These are phyloP conservation scores for Tarsius wallacei DNA, from an alignment of 2,797 vertebrate species.

Conservation along the genomic window DNA sequence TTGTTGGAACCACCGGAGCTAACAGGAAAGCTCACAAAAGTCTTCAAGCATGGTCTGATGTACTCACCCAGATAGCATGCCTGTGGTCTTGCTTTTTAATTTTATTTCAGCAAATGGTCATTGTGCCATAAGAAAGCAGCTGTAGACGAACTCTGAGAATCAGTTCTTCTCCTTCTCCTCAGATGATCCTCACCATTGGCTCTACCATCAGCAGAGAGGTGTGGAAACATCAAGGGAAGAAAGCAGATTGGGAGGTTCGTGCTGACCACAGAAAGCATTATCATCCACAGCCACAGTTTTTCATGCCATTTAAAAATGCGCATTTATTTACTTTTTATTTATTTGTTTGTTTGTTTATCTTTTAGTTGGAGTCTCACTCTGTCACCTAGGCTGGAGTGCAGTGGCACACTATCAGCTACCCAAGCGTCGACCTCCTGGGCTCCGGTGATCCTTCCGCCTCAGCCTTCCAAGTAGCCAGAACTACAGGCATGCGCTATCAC, in stretches of 20 bases:
- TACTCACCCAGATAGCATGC: not conserved
- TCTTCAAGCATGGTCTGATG: not conserved
- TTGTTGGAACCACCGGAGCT: not conserved
- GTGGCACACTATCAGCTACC: no score
- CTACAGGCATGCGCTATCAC: no score
- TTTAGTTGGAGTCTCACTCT: no score
- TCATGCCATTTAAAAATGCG: no score
- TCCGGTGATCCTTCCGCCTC: no score
- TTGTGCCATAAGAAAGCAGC: not conserved
- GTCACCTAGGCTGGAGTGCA: no score
- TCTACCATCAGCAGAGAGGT: not conserved
- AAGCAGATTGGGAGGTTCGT: not conserved
- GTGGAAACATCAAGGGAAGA: no score
- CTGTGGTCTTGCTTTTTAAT: not conserved
- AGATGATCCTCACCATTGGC: not conserved
- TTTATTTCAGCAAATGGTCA: not conserved
- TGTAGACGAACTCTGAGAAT: not conserved
- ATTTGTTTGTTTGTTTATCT: no score
- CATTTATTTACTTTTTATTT: no score
- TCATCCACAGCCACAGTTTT: not conserved
- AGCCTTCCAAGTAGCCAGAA: no score
- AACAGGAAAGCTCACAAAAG: not conserved
- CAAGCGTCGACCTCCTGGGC: no score
- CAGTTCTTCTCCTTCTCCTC: not conserved
- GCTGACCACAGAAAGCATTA: not conserved